Base-by-base conservation (phyloP, 2,113 vertebrate genomes). In the Ictalurus furcatus region DNA sequence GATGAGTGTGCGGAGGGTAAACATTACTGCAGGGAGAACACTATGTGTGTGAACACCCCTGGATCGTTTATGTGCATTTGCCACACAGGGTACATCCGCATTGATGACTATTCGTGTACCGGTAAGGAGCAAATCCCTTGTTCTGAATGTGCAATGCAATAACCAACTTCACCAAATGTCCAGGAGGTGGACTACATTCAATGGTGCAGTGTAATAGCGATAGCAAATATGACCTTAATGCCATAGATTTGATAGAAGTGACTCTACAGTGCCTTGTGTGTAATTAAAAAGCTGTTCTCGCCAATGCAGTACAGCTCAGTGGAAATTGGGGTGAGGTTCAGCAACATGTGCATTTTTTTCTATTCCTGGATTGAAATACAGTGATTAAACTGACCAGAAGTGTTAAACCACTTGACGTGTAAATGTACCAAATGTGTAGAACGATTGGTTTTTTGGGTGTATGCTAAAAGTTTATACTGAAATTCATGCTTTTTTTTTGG, bases 1-100 rank as follows among this genome's bases (percentile, higher is more conserved):
- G 97, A 99, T 81, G 98, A 99, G 92, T 99, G 98, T 89, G 97
- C 97, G 14, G 98, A 99, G 93, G 98, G 98, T 19, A 97, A 96
- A 73, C 98, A 99, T 92, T 99, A 99, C 95, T 99, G 98, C 91
- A 96, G 97, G 7, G 98, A 99, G 94, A 99, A 99, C 90, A 98
- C 98, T 16, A 95, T 98, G 96, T 99, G 98, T 28, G 97, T 99
- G 74, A 99, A 99, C 92, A 98, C 97, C 9, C 97, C 97, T 0
- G 98, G 98, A 56, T 99, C 98, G 90, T 99, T 99, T 92, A 97
- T 99, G 97, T 99, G 98, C 93, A 97, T 99, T 94, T 99, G 98
- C 95, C 97, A 96, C 93, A 97, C 97, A 0, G 98, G 98, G 40
- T 99, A 97, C 92, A 98, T 99, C 94, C 96, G 98, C 91, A 99